Percentiles rank a stretch among this genome's conserved stretches.
Conservation (phyloP, 2,888 invertebrate genomes). For the Tenthredo notha region DNA sequence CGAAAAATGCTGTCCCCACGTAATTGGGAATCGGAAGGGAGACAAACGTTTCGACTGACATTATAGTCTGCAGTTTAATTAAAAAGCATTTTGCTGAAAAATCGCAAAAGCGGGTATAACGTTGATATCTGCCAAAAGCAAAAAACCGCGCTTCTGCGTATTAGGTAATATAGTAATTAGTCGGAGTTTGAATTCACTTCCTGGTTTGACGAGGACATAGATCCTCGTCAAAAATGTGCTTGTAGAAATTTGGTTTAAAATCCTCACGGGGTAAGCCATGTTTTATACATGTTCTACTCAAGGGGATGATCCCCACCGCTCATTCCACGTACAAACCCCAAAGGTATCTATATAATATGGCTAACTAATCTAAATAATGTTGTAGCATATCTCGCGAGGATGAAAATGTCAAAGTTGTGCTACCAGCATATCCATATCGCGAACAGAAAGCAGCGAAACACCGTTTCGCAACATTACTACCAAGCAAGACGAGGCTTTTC, state of each 20-base stretch:
- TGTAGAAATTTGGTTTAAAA: not conserved
- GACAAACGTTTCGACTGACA: not conserved
- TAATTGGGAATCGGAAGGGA: not conserved
- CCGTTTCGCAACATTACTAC: slow-evolving; percentile 17
- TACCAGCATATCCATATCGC: slow-evolving; percentile 1
- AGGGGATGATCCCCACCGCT: slow-evolving; percentile 12
- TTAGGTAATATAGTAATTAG: not conserved
- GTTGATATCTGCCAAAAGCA: slow-evolving; percentile 60
- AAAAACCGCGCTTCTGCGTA: not conserved
- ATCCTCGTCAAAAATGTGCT: not conserved
- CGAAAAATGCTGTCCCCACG: not conserved
- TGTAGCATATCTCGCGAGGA: slow-evolving; percentile 3
- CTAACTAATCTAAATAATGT: slow-evolving; percentile 47
- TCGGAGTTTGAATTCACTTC: not conserved
- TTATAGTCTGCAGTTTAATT: not conserved
- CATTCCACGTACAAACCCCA: not conserved
- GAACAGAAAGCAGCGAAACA: not conserved
- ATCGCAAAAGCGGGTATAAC: slow-evolving; percentile 67
- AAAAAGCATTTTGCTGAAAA: slow-evolving; percentile 32
- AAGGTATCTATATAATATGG: not conserved
- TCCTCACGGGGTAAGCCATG: slow-evolving; percentile 15
- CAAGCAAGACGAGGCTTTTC: not conserved
- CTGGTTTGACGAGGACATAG: not conserved
- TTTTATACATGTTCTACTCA: slow-evolving; percentile 5
- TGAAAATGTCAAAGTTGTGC: slow-evolving; percentile 45